Percentiles rank a stretch among this genome's conserved stretches.
Conservation (phyloP, 2,113 vertebrate species). For the Oceanodroma tethys region DNA sequence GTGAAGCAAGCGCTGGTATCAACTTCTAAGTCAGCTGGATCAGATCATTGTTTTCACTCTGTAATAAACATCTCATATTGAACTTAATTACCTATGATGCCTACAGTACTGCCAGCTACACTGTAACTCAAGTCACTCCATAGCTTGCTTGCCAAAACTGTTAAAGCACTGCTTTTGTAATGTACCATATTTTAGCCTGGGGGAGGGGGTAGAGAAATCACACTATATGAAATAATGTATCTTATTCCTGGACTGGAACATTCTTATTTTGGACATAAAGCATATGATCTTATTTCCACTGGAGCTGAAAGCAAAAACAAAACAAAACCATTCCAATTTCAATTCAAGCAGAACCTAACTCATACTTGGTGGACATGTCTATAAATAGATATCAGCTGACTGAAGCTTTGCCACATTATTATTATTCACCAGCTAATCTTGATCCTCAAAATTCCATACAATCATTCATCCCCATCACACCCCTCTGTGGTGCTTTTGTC, state of each 20-base stretch:
- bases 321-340: background rate
- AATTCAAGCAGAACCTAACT: background rate
- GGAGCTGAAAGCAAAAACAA: background rate
- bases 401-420: background rate
- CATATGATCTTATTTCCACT: background rate
- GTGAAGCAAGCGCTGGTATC: background rate
- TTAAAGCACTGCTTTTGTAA: conserved; percentile 35
- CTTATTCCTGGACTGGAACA: background rate
- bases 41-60: conserved; percentile 36
- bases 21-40: conserved; percentile 27
- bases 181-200: background rate
- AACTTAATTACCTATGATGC: conserved; percentile 45
- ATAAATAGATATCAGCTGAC: background rate
- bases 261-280: background rate
- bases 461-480: background rate
- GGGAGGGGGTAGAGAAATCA: background rate
- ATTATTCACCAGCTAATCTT: background rate
- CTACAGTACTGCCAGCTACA: background rate
- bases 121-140: conserved; percentile 25
- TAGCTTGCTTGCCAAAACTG: conserved; percentile 22
- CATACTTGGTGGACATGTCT: background rate
- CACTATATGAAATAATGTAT: background rate
- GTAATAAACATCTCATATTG: conserved; percentile 45
- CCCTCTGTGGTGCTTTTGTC: background rate
- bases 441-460: background rate